Evolutionary conservation across 2,797 vertebrate genomes (phyloP).

Genomic region (Halcyon badia): DNA sequence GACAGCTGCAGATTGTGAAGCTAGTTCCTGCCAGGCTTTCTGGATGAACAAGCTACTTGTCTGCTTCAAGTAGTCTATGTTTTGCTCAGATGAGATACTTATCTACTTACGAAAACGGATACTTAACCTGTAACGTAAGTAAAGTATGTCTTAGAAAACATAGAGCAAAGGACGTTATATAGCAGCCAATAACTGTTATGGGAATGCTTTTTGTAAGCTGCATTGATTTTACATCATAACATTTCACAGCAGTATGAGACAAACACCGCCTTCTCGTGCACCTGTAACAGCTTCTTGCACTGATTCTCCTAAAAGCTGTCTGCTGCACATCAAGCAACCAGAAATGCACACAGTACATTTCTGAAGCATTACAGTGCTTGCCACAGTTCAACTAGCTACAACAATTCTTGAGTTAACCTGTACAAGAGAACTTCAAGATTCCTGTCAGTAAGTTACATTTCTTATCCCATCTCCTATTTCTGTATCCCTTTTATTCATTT

Average conservation of each 20-base stretch:
- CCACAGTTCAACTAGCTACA: not conserved
- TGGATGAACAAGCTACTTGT: not conserved
- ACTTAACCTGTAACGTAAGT: not conserved
- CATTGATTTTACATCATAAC: constrained; percentile 3
- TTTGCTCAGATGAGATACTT: not conserved
- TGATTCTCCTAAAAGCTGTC: not conserved
- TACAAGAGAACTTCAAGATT: not conserved
- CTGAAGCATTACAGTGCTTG: not conserved
- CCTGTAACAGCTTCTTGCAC: not conserved
- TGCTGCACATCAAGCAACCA: not conserved
- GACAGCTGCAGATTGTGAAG: not conserved
- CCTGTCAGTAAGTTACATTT: not conserved
- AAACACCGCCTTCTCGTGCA: not conserved
- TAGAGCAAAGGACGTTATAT: not conserved
- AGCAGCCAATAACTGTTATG: not conserved
- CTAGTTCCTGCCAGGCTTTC: not conserved
- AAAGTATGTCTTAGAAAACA: not conserved
- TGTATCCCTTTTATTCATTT: not conserved
- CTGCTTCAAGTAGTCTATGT: not conserved
- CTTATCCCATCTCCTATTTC: not conserved
- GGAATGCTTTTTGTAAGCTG: not conserved
- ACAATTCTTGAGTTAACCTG: fast-evolving
- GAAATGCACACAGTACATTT: not conserved
- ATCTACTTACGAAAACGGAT: not conserved
- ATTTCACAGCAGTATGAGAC: not conserved